Evolutionary conservation across 37 sponge, comb jelly and placozoan species (phyloP).

Genomic region (Oscarella lobularis): DNA sequence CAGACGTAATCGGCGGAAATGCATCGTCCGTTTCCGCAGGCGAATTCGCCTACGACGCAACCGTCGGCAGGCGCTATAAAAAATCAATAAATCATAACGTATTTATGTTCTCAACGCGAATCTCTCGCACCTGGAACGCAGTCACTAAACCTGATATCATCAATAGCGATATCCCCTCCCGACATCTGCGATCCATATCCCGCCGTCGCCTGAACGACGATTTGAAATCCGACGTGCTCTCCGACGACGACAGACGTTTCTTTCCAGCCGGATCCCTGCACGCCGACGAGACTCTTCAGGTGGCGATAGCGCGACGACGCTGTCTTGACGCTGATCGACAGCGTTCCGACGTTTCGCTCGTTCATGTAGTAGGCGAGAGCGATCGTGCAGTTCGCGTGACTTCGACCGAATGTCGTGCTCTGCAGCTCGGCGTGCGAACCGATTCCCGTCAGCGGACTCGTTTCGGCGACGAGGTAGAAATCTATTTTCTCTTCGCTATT

Average conservation of each 20-base stretch:
- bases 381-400: background rate
- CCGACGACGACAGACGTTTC: background rate
- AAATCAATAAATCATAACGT: background rate
- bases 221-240: background rate
- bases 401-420: background rate
- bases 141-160: background rate
- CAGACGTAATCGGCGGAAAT: background rate
- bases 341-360: background rate
- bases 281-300: background rate
- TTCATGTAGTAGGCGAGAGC: background rate
- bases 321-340: background rate
- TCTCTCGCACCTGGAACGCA: background rate
- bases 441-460: too few relatives aligned
- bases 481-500: too few relatives aligned
- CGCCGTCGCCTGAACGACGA: background rate
- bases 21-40: background rate
- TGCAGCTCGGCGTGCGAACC: background rate
- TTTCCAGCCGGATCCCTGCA: background rate
- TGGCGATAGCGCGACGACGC: background rate
- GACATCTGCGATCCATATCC: background rate
- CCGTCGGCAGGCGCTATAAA: background rate
- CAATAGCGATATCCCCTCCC: background rate
- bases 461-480: too few relatives aligned
- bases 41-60: background rate
- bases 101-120: too few relatives aligned